A percentile compares a stretch with the other conserved stretches of the same genome.
Conservation (phyloP, 2,797 vertebrate genomes). For the Uromys caudimaculatus region DNA sequence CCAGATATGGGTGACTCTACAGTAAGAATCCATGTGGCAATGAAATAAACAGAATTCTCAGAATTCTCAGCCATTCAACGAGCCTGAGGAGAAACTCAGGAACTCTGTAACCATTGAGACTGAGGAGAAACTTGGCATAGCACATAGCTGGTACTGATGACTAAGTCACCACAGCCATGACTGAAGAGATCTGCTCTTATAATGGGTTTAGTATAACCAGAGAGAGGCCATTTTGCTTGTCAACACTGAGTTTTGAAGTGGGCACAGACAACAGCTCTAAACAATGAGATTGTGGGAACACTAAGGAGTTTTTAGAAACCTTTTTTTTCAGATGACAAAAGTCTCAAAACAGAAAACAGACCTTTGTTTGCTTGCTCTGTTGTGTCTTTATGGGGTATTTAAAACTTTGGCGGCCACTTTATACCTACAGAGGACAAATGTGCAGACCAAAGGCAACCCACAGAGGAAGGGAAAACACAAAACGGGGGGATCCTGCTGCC, state of each 20-base stretch:
- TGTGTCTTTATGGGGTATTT: background rate
- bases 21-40: background rate
- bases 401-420: background rate
- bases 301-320: background rate
- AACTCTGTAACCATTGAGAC: background rate
- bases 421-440: background rate
- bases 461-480: background rate
- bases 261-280: background rate
- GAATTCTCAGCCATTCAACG: background rate
- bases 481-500: background rate
- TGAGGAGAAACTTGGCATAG: background rate
- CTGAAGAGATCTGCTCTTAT: background rate
- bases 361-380: background rate
- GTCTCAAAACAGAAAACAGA: background rate
- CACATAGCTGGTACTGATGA: background rate
- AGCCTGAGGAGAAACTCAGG: background rate
- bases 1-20: background rate
- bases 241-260: background rate
- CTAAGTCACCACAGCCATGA: background rate
- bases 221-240: background rate
- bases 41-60: constrained; percentile 34
- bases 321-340: constrained; percentile 35
- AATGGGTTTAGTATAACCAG: background rate
- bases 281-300: background rate
- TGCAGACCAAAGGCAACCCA: background rate